These are phyloP conservation scores for Tetraodon nigroviridis DNA, from an alignment of 2,113 vertebrate genomes.

Conservation along the genomic window DNA sequence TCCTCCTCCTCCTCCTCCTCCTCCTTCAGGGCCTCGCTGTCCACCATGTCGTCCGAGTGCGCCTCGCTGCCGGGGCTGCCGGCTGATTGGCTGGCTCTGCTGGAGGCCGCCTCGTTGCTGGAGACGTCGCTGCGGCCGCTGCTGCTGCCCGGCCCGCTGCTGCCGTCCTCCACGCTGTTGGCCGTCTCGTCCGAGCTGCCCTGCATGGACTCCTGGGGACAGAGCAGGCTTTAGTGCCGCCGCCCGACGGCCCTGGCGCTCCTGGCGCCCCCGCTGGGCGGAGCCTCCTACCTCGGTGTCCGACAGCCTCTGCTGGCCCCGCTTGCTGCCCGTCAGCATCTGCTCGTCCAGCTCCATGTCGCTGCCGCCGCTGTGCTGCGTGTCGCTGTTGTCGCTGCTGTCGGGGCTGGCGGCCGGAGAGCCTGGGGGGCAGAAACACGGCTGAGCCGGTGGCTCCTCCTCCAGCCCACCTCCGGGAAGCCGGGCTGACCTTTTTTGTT, in stretches of 20 bases:
- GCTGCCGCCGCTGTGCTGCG: conserved; percentile 94
- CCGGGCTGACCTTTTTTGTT: conserved; percentile 90
- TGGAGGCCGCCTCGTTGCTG: conserved; percentile 95
- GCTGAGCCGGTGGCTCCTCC: too few species aligned
- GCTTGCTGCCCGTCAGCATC: conserved; percentile 88
- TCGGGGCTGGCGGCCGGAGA: conserved; percentile 95
- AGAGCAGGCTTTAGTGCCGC: neutral
- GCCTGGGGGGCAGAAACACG: too few species aligned
- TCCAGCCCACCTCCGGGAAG: too few species aligned
- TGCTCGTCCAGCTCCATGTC: conserved; percentile 99
- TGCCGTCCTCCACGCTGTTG: conserved; percentile 98
- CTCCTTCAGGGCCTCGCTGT: conserved; percentile 95
- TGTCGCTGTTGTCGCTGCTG: conserved; percentile 98
- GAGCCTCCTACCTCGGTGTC: conserved; percentile 85
- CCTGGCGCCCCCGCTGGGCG: too few species aligned
- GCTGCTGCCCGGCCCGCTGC: conserved; percentile 94
- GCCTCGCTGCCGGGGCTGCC: conserved; percentile 95
- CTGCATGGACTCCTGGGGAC: conserved; percentile 92
- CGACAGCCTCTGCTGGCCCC: conserved; percentile 90
- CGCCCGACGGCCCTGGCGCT: too few species aligned
- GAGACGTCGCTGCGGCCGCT: conserved; percentile 93
- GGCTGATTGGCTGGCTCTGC: conserved; percentile 91
- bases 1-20: conserved; percentile 89
- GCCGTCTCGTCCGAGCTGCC: conserved; percentile 98
- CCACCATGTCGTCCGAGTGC: conserved; percentile 94